Percentiles rank a stretch among this genome's conserved stretches.
phyloP scores from a whole-genome alignment of 92 coral and sea anemone genomes.

The Diadumene lineata region DNA sequence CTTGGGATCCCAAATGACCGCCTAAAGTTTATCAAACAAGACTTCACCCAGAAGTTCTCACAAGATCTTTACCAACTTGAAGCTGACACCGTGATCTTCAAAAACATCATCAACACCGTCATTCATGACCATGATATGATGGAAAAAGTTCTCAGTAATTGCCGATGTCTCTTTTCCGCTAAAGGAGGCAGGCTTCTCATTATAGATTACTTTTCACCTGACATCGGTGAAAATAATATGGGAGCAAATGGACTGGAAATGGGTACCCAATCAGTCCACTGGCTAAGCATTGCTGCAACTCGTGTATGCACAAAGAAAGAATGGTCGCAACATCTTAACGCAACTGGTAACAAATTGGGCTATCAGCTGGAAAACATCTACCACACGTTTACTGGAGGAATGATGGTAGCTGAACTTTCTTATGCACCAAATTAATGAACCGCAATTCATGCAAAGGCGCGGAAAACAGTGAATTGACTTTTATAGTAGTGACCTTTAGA shows the following conservation, averaged over 20 bases:
- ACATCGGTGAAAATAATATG: background rate
- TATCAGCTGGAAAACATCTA: background rate
- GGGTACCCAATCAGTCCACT: background rate
- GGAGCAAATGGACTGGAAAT: background rate
- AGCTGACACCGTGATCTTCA: slow-evolving; percentile 6
- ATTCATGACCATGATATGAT: background rate
- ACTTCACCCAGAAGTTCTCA: slow-evolving; percentile 6
- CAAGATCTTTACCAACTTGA: background rate
- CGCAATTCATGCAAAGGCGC: background rate
- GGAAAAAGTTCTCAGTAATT: background rate
- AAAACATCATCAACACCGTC: background rate
- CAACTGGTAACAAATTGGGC: background rate
- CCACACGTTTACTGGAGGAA: background rate
- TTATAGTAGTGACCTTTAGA: too few species aligned
- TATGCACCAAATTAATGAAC: background rate
- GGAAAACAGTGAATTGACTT: too few species aligned
- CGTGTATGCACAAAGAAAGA: background rate
- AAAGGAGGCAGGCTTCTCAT: background rate
- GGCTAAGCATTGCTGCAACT: background rate
- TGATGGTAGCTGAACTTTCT: background rate
- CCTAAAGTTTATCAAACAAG: slow-evolving; percentile 13
- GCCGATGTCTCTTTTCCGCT: background rate
- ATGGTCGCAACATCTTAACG: background rate
- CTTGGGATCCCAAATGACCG: slow-evolving; percentile 13
- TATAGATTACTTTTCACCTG: background rate